A percentile compares a stretch with the other conserved stretches of the same genome.
Evolutionary conservation across 2,113 vertebrate genomes (phyloP).

Genomic region (Phycodurus eques): DNA sequence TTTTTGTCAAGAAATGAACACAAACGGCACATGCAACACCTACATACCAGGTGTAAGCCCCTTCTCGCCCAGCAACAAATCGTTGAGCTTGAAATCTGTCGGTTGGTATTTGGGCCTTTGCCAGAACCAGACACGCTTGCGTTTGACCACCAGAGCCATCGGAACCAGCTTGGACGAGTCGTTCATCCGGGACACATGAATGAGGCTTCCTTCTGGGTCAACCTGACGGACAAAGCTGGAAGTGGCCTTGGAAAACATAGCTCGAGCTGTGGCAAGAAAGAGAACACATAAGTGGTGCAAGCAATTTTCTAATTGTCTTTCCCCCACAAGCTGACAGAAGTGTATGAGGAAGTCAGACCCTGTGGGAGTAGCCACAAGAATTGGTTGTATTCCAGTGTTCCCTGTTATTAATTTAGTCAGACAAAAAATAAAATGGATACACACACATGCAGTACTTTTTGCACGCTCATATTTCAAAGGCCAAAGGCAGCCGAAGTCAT

Average conservation of each 20-base stretch:
- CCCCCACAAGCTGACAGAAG: not conserved
- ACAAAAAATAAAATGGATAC: not conserved
- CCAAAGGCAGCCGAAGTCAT: not conserved
- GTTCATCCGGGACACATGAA: slow-evolving; percentile 79
- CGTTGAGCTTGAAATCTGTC: slow-evolving; percentile 78
- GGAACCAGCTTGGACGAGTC: slow-evolving; percentile 82
- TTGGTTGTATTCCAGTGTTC: not conserved
- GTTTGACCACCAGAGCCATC: slow-evolving; percentile 84
- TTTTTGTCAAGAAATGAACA: not conserved
- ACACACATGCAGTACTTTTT: not conserved
- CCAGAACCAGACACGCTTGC: slow-evolving; percentile 82
- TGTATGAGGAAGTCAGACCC: too few relatives aligned
- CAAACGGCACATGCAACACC: too few relatives aligned
- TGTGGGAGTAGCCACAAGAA: too few relatives aligned
- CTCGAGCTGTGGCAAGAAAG: slow-evolving; percentile 1
- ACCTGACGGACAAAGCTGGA: slow-evolving; percentile 83
- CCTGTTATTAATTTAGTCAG: not conserved
- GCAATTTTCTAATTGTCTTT: not conserved
- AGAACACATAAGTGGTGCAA: not conserved
- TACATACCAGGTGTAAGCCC: slow-evolving; percentile 76
- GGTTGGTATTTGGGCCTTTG: slow-evolving; percentile 86
- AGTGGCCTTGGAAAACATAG: slow-evolving; percentile 91
- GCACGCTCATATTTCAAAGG: not conserved
- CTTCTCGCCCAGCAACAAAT: slow-evolving; percentile 77
- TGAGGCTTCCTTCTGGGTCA: slow-evolving; percentile 80